Conservation (phyloP, 2,113 vertebrate species). For the Heterotilapia buettikoferi region DNA sequence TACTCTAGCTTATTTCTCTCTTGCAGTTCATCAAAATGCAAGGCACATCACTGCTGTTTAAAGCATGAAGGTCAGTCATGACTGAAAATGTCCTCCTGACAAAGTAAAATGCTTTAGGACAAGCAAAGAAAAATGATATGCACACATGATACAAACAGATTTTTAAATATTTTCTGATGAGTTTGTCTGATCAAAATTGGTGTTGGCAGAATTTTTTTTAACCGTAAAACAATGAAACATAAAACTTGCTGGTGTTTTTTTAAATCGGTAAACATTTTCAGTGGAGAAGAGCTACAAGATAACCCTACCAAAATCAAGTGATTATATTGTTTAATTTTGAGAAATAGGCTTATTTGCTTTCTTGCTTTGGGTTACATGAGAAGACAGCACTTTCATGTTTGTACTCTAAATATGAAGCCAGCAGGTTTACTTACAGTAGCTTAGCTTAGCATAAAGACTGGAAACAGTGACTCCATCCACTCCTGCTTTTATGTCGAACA, state of each 20-base stretch:
- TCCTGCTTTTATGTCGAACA: fast-evolving
- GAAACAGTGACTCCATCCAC: neutral
- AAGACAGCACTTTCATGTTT: neutral
- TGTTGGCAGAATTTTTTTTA: neutral
- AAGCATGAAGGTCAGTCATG: neutral
- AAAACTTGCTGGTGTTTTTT: neutral
- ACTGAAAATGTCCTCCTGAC: neutral
- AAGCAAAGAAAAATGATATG: neutral
- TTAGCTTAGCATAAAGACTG: neutral
- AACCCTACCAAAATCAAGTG: neutral
- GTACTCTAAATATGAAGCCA: neutral
- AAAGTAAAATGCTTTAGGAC: neutral
- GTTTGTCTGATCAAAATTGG: neutral
- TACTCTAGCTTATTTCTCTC: neutral
- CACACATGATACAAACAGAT: neutral
- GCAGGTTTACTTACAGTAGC: neutral
- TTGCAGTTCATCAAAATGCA: conserved; percentile 3
- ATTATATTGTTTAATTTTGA: neutral
- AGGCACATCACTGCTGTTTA: neutral
- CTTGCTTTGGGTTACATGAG: neutral
- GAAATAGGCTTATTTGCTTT: neutral
- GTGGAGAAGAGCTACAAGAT: neutral
- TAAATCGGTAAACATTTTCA: neutral
- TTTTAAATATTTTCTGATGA: neutral
- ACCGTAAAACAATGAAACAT: neutral